Evolutionary conservation across 1,140 invertebrate species (phyloP).

Genomic region (Globodera rostochiensis): DNA sequence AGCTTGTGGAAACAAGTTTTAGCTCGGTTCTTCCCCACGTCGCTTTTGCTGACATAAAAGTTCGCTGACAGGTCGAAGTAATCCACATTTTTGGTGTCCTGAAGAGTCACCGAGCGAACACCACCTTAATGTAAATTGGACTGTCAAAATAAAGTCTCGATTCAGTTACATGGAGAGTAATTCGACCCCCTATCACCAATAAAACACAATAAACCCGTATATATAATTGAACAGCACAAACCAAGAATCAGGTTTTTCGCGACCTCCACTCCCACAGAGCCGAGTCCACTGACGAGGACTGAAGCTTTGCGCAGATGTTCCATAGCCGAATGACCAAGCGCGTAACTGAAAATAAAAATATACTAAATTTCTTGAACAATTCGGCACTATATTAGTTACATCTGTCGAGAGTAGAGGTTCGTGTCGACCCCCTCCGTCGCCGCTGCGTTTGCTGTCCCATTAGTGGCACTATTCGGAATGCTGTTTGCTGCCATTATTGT

Average conservation of each 20-base stretch:
- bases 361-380: not conserved
- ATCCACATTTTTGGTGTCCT: slow-evolving; percentile 73
- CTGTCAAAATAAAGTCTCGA: slow-evolving; percentile 92
- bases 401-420: slow-evolving; percentile 61
- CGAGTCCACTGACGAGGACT: slow-evolving; percentile 88
- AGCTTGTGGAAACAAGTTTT: slow-evolving; percentile 78
- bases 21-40: slow-evolving; percentile 86
- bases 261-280: slow-evolving; percentile 92
- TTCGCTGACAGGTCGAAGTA: slow-evolving; percentile 72
- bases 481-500: slow-evolving; percentile 19
- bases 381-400: slow-evolving; percentile 35
- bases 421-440: slow-evolving; percentile 37
- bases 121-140: slow-evolving; percentile 74
- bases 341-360: slow-evolving; percentile 58
- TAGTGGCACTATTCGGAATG: slow-evolving; percentile 1
- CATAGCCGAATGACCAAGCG: slow-evolving; percentile 64
- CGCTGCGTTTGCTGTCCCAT: not conserved
- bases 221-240: slow-evolving; percentile 77
- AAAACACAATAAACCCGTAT: no score
- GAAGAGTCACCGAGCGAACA: slow-evolving; percentile 93
- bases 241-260: slow-evolving; percentile 95
- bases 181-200: no score
- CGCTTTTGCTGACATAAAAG: slow-evolving; percentile 83
- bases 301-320: slow-evolving; percentile 53
- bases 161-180: no score